Conservation (phyloP, 64 coral and sea anemone species). For the Dendronephthya gigantea region DNA sequence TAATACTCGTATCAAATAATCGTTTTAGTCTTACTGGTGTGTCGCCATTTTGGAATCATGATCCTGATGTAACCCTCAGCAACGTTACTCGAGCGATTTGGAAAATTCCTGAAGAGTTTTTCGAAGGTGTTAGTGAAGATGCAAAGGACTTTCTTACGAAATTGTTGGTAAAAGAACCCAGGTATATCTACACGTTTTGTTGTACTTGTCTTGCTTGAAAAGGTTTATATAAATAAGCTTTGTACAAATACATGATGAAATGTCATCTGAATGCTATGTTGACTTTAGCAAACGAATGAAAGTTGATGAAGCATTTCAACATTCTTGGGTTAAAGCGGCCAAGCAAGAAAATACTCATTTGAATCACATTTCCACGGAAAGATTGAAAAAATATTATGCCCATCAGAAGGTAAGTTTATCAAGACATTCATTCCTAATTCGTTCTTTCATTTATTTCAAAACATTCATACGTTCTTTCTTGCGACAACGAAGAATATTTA, state of each 20-base stretch:
- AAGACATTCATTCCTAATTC: too few species aligned
- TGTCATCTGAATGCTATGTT: neutral
- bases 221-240: too few species aligned
- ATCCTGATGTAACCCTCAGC: slow-evolving; percentile 53
- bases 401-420: neutral
- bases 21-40: slow-evolving; percentile 54
- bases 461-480: too few species aligned
- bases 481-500: too few species aligned
- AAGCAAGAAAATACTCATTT: neutral
- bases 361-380: neutral
- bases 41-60: slow-evolving; percentile 61
- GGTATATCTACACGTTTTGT: slow-evolving; percentile 18
- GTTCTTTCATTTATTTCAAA: too few species aligned
- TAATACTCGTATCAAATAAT: neutral
- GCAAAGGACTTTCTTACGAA: slow-evolving; percentile 75
- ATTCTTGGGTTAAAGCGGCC: neutral
- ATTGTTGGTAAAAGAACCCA: slow-evolving; percentile 64
- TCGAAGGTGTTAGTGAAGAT: slow-evolving; percentile 66
- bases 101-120: slow-evolving; percentile 62
- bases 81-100: slow-evolving; percentile 65
- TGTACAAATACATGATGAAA: neutral
- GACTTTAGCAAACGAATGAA: neutral
- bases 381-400: neutral
- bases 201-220: too few species aligned
- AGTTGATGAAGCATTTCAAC: neutral